A percentile compares a stretch with the other conserved stretches of the same genome.
These are phyloP conservation scores for Apodemia duryi DNA, from an alignment of 2,888 invertebrate genomes.

Conservation along the genomic window DNA sequence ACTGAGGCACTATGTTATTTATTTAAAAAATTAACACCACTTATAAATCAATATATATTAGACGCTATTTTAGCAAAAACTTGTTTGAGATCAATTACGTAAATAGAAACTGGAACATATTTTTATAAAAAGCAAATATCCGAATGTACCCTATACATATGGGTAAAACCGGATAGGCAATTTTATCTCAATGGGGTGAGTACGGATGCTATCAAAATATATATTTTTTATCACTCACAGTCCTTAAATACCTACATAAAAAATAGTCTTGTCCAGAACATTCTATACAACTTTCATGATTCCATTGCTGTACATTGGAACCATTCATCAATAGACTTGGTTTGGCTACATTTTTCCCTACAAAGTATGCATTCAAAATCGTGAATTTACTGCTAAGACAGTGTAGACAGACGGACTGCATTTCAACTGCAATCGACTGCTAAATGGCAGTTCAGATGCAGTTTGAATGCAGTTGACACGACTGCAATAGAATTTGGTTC, in stretches of 20 bases:
- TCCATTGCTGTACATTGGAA: not conserved
- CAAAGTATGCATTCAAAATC: constrained; percentile 10
- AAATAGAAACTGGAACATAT: too few species aligned
- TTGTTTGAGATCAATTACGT: too few species aligned
- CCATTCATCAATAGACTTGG: constrained; percentile 8
- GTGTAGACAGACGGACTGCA: too few species aligned
- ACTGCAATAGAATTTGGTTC: too few species aligned
- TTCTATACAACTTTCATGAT: constrained; percentile 1
- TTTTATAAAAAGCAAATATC: too few species aligned
- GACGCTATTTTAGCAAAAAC: too few species aligned
- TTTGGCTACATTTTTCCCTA: constrained; percentile 5
- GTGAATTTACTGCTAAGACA: too few species aligned
- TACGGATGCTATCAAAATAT: too few species aligned
- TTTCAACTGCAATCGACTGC: too few species aligned
- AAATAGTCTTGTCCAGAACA: constrained; percentile 6
- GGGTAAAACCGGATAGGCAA: not conserved
- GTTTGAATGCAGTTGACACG: too few species aligned
- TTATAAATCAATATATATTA: not conserved
- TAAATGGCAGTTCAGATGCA: too few species aligned
- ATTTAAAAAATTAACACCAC: not conserved
- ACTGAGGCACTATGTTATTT: not conserved
- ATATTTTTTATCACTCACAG: not conserved
- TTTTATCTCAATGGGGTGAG: not conserved
- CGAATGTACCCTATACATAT: not conserved
- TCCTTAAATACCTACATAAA: constrained; percentile 31